phyloP scores from a whole-genome alignment of 1,140 invertebrate species.

The Cotesia typhae region DNA sequence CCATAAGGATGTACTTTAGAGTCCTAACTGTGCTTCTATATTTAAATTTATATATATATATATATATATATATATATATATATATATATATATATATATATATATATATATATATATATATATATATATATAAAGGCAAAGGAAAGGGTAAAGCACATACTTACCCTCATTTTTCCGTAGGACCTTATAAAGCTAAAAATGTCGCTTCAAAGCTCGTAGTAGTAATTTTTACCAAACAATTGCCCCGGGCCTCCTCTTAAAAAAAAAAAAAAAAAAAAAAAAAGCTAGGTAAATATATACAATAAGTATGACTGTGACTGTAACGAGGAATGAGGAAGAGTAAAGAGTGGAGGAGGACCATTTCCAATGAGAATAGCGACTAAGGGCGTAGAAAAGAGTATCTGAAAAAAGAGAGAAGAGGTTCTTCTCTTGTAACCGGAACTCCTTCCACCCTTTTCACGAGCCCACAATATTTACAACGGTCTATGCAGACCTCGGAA shows the following conservation, averaged over 20 bases:
- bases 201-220: constrained; percentile 28
- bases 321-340: constrained; percentile 23
- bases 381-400: constrained; percentile 12
- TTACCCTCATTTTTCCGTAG: no score
- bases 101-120: background rate
- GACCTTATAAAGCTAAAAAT: constrained; percentile 23
- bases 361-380: background rate
- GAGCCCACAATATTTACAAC: constrained; percentile 57
- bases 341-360: background rate
- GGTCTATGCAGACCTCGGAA: constrained; percentile 57
- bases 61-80: background rate
- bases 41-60: no score
- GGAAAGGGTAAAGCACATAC: no score
- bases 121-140: background rate
- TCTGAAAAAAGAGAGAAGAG: background rate
- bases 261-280: background rate
- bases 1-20: constrained; percentile 21
- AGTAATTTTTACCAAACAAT: constrained; percentile 35
- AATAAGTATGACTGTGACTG: background rate
- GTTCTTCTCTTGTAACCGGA: background rate
- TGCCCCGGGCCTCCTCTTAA: constrained; percentile 20
- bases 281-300: constrained; percentile 1
- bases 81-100: background rate
- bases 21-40: background rate
- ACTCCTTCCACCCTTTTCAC: constrained; percentile 19